Conservation (phyloP, 2,888 invertebrate genomes). For the Ommatoiulus sabulosus region DNA sequence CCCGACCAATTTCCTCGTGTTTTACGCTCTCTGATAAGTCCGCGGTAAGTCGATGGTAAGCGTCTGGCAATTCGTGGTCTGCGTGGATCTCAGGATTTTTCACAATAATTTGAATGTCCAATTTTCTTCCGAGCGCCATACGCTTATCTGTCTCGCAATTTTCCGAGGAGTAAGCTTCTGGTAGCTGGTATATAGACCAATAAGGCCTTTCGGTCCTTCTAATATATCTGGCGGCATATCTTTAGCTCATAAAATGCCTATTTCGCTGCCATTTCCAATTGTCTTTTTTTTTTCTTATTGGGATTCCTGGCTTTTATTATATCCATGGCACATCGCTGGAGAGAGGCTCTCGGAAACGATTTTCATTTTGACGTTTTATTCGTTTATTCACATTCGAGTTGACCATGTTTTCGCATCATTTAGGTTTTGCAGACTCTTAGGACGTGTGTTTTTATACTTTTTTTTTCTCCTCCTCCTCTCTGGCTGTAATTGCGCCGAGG, state of each 20-base stretch:
- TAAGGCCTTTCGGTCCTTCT: not conserved
- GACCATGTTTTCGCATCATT: conserved; percentile 34
- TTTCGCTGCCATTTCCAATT: conserved; percentile 8
- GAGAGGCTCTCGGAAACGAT: conserved; percentile 24
- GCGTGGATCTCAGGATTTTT: too few species aligned
- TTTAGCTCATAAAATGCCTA: conserved; percentile 18
- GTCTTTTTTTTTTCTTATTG: not conserved
- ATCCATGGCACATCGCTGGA: not conserved
- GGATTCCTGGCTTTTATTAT: not conserved
- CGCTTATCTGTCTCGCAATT: too few species aligned
- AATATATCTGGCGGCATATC: not conserved
- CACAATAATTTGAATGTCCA: too few species aligned
- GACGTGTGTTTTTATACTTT: conserved; percentile 44
- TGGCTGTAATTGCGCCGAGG: conserved; percentile 16
- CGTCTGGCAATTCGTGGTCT: too few species aligned
- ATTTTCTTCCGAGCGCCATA: too few species aligned
- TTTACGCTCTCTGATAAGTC: too few species aligned
- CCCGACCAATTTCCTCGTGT: too few species aligned
- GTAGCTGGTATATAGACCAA: not conserved
- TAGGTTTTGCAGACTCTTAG: conserved; percentile 8
- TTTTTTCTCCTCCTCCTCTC: conserved; percentile 28
- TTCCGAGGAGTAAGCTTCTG: not conserved
- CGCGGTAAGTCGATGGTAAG: too few species aligned
- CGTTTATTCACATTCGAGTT: conserved; percentile 28
- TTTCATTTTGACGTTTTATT: conserved; percentile 22